These are phyloP conservation scores for Oryzias javanicus DNA, from an alignment of 2,113 vertebrate species.

Conservation along the genomic window DNA sequence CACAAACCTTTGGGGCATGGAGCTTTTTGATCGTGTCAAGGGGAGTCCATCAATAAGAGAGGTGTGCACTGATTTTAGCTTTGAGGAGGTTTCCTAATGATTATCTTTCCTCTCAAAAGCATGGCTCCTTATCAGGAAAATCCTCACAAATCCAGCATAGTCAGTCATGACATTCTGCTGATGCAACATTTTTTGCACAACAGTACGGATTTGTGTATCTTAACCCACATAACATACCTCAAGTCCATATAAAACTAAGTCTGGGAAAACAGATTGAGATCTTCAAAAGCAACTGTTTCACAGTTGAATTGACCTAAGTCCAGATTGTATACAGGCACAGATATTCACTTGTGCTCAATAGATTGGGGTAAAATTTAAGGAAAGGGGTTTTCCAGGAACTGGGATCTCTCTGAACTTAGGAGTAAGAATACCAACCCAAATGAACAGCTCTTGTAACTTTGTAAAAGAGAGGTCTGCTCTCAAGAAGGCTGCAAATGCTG, in stretches of 20 bases:
- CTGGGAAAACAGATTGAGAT: conserved; percentile 7
- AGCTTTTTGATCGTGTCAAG: conserved; percentile 65
- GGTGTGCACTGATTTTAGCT: conserved; percentile 68
- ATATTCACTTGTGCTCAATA: not conserved
- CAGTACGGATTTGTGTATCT: conserved; percentile 2
- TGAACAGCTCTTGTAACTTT: no score
- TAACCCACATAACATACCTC: conserved; percentile 9
- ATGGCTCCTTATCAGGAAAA: conserved; percentile 50
- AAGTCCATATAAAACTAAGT: conserved; percentile 11
- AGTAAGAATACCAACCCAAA: not conserved
- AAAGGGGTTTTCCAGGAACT: not conserved
- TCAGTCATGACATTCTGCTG: conserved; percentile 57
- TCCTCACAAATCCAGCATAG: conserved; percentile 31
- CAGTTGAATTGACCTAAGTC: not conserved
- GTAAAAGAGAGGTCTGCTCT: no score
- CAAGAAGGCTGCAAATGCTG: no score
- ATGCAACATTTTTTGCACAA: conserved; percentile 23
- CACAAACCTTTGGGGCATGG: conserved; percentile 48
- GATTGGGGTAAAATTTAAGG: not conserved
- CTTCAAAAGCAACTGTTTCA: conserved; percentile 17
- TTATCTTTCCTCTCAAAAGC: conserved; percentile 61
- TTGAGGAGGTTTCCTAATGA: conserved; percentile 62
- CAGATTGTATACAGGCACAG: not conserved
- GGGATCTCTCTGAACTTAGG: not conserved
- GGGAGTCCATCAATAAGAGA: conserved; percentile 69